phyloP scores from a whole-genome alignment of 2,888 invertebrate species.

The Yponomeuta evonymella region DNA sequence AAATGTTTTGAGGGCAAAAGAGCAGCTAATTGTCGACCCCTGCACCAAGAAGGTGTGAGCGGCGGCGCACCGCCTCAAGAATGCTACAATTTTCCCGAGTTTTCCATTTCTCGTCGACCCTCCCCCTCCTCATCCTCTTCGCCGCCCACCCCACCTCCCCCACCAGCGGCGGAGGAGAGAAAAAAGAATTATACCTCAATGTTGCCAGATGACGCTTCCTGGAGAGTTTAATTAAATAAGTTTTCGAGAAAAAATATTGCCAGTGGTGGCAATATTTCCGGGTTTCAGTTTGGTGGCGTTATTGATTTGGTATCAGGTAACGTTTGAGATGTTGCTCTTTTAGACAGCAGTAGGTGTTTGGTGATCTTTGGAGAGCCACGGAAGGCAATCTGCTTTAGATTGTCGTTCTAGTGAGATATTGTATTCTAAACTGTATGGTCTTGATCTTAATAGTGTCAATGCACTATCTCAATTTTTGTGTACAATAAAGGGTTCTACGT shows the following conservation, averaged over 20 bases:
- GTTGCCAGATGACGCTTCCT: conserved; percentile 45
- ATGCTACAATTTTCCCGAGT: conserved; percentile 77
- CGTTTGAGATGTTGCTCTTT: no score
- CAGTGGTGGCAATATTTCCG: neutral
- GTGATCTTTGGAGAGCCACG: no score
- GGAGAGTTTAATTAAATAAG: conserved; percentile 13
- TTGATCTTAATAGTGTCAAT: no score
- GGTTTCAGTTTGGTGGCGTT: neutral
- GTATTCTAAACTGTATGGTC: no score
- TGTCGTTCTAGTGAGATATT: no score
- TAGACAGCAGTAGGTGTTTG: no score
- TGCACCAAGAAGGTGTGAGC: conserved; percentile 69
- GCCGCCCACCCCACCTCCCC: conserved; percentile 21
- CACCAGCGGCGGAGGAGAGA: conserved; percentile 31
- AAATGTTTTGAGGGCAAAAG: neutral
- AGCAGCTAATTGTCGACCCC: conserved; percentile 37
- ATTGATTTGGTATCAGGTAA: neutral
- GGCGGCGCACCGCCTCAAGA: conserved; percentile 71
- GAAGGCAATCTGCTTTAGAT: no score
- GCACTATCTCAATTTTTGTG: no score
- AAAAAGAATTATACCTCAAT: conserved; percentile 64
- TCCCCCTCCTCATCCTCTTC: conserved; percentile 35
- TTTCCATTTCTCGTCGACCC: conserved; percentile 72
- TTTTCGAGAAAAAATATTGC: neutral
- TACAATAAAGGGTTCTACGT: no score